phyloP scores from a whole-genome alignment of 2,888 invertebrate genomes.

The Idaea aversata region DNA sequence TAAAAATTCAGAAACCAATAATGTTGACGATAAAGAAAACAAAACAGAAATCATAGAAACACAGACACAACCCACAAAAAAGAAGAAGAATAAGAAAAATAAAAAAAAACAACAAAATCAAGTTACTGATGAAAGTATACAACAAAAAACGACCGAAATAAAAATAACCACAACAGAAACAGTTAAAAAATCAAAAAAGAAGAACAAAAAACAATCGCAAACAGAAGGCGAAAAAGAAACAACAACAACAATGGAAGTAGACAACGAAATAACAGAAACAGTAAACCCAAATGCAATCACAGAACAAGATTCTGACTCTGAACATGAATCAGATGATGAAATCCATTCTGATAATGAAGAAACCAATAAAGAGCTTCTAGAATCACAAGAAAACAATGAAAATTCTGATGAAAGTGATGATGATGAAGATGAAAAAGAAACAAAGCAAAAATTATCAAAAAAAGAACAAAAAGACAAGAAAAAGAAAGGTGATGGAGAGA shows the following conservation, averaged over 20 bases:
- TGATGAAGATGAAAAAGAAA: conserved; percentile 25
- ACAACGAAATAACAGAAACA: conserved; percentile 25
- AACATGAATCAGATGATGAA: conserved; percentile 72
- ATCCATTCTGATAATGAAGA: conserved; percentile 68
- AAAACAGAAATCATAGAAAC: conserved; percentile 2
- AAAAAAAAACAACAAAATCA: conserved; percentile 17
- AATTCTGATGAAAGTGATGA: conserved; percentile 61
- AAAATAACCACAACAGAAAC: not conserved
- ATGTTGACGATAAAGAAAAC: conserved; percentile 10
- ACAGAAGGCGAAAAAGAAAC: conserved; percentile 10
- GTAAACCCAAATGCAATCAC: conserved; percentile 71
- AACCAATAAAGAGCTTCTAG: conserved; percentile 52
- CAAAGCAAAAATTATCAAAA: conserved; percentile 28
- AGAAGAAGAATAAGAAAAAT: not conserved
- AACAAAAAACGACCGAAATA: conserved; percentile 11
- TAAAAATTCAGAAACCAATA: conserved; percentile 20
- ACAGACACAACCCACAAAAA: not conserved
- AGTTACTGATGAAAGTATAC: conserved; percentile 11
- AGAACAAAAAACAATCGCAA: conserved; percentile 14
- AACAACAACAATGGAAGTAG: conserved; percentile 9
- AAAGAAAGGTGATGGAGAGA: conserved; percentile 12
- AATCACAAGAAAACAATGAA: conserved; percentile 42
- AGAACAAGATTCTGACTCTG: conserved; percentile 67
- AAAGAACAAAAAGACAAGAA: conserved; percentile 21
- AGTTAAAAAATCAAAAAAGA: not conserved